A percentile compares a stretch with the other conserved stretches of the same genome.
These are phyloP conservation scores for Zhengitettix transpicula DNA, from an alignment of 2,888 invertebrate species.

Conservation along the genomic window DNA sequence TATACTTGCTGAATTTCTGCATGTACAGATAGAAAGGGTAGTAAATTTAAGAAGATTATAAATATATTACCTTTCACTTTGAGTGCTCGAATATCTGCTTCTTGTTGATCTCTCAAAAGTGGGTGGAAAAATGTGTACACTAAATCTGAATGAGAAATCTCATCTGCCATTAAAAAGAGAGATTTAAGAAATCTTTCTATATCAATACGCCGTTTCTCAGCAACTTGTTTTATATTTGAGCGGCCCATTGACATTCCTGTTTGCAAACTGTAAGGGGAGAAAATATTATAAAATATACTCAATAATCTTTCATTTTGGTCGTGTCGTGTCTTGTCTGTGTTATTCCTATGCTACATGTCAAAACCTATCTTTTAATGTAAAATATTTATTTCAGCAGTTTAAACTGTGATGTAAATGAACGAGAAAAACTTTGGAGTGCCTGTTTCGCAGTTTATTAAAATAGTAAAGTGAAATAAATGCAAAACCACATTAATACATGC, in stretches of 20 bases:
- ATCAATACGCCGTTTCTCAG: constrained; percentile 78
- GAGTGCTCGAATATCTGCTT: constrained; percentile 59
- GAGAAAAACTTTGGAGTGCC: too few relatives aligned
- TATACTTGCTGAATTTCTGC: not conserved
- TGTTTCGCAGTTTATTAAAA: too few relatives aligned
- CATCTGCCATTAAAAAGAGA: constrained; percentile 73
- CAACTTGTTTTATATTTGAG: constrained; percentile 88
- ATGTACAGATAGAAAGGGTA: not conserved
- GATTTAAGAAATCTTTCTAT: constrained; percentile 77
- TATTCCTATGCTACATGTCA: too few relatives aligned
- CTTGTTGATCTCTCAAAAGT: constrained; percentile 81
- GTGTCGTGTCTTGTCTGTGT: too few relatives aligned
- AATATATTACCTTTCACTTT: constrained; percentile 51
- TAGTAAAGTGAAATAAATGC: too few relatives aligned
- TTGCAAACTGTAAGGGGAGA: constrained; percentile 35
- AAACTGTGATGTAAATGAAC: too few relatives aligned
- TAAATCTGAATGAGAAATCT: constrained; percentile 88
- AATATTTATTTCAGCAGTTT: too few relatives aligned
- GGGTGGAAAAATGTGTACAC: constrained; percentile 99
- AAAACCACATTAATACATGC: too few relatives aligned
- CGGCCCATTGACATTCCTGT: constrained; percentile 72
- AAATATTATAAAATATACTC: too few relatives aligned
- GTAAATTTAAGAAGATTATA: not conserved
- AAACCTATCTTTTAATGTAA: too few relatives aligned
- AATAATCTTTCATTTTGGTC: too few relatives aligned